Evolutionary conservation across 64 coral and sea anemone genomes (phyloP).

Genomic region (Platygyra sinensis): DNA sequence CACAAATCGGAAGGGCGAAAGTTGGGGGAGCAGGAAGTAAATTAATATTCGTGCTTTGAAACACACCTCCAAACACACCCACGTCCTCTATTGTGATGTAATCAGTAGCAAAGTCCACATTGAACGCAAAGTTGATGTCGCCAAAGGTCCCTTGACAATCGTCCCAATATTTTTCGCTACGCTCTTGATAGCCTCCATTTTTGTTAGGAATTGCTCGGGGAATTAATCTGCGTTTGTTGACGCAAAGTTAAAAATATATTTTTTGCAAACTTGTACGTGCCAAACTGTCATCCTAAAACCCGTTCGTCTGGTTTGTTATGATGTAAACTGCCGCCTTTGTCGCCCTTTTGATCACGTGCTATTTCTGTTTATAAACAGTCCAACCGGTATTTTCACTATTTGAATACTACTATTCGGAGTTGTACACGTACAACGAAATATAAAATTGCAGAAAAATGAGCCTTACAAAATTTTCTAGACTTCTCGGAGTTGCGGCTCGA

Average conservation of each 20-base stretch:
- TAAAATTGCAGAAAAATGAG: not conserved
- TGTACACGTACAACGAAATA: constrained; percentile 13
- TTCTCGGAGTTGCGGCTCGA: not conserved
- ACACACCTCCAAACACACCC: not conserved
- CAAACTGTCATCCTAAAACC: not conserved
- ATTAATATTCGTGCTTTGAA: not conserved
- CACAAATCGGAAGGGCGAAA: not conserved
- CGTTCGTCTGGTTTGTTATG: constrained; percentile 1
- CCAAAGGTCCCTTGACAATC: too few species aligned
- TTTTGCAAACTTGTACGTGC: not conserved
- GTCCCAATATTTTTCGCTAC: too few species aligned
- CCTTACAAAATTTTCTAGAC: constrained; percentile 15
- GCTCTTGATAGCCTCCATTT: not conserved
- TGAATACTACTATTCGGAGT: not conserved
- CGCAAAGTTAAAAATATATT: not conserved
- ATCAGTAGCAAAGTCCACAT: not conserved
- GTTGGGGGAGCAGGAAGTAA: not conserved
- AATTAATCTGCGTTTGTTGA: not conserved
- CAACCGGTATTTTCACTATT: not conserved
- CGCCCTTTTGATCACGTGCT: constrained; percentile 30
- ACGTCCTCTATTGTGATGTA: not conserved
- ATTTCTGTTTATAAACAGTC: constrained; percentile 29
- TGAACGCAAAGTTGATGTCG: too few species aligned
- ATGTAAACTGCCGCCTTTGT: not conserved
- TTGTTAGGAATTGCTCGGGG: not conserved